These are phyloP conservation scores for Tachina lurida DNA, from an alignment of 2,888 invertebrate species.

Conservation along the genomic window DNA sequence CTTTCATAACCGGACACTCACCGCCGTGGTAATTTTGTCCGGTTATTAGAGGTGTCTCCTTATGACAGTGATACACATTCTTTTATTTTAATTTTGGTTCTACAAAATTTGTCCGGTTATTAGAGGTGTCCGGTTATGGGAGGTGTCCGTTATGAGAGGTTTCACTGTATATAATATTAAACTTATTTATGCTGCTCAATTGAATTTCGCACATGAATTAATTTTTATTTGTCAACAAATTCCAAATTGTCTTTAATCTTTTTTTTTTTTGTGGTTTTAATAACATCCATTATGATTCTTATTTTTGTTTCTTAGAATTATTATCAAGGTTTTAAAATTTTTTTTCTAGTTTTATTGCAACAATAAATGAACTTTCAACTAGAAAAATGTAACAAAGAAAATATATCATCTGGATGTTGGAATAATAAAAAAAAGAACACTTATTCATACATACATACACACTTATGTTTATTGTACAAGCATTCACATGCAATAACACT, in stretches of 20 bases:
- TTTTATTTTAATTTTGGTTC: too few relatives aligned
- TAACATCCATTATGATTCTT: slow-evolving; percentile 7
- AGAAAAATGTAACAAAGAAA: slow-evolving; percentile 3
- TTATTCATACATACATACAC: slow-evolving; percentile 2
- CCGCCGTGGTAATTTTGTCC: too few relatives aligned
- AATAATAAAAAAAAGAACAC: background rate
- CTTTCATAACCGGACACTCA: too few relatives aligned
- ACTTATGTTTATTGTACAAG: background rate
- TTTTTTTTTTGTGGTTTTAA: slow-evolving; percentile 28
- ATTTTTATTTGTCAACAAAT: background rate
- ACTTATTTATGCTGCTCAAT: too few relatives aligned
- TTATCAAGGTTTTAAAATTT: slow-evolving; percentile 23
- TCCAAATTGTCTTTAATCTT: background rate
- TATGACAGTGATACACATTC: too few relatives aligned
- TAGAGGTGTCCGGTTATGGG: too few relatives aligned
- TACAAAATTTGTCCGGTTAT: too few relatives aligned
- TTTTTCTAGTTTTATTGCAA: slow-evolving; percentile 20
- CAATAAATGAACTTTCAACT: background rate
- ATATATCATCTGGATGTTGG: slow-evolving; percentile 11
- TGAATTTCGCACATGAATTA: background rate
- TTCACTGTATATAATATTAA: too few relatives aligned
- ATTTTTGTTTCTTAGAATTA: background rate
- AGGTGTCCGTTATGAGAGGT: too few relatives aligned
- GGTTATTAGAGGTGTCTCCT: too few relatives aligned
- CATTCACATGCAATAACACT: slow-evolving; percentile 15